A percentile compares a stretch with the other conserved stretches of the same genome.
Conservation (phyloP, 2,797 vertebrate genomes). For the Gastrophryne carolinensis region DNA sequence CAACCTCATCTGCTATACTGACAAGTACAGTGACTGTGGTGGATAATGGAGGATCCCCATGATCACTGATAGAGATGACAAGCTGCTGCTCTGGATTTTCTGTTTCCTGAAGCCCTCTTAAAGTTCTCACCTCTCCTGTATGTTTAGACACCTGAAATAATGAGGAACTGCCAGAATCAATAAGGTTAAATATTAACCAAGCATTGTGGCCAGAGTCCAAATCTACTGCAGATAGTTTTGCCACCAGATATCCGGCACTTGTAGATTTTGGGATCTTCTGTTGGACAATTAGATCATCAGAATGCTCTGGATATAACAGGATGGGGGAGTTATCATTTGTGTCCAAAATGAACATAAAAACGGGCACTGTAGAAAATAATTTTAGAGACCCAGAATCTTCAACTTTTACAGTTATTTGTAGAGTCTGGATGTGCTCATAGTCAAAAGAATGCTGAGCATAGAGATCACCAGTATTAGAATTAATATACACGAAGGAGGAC, state of each 20-base stretch:
- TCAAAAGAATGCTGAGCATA: constrained; percentile 41
- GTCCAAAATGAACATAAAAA: constrained; percentile 37
- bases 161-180: not conserved
- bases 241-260: constrained; percentile 30
- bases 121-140: constrained; percentile 35
- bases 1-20: constrained; percentile 5
- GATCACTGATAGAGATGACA: constrained; percentile 33
- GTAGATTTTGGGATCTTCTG: constrained; percentile 31
- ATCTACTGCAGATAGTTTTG: constrained; percentile 39
- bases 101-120: constrained; percentile 2
- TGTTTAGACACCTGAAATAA: constrained; percentile 12
- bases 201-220: constrained; percentile 45
- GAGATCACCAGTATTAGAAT: constrained; percentile 27
- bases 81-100: constrained; percentile 31
- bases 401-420: constrained; percentile 26
- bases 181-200: constrained; percentile 29
- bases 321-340: constrained; percentile 31
- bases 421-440: constrained; percentile 33
- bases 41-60: constrained; percentile 23
- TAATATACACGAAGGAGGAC: constrained; percentile 39
- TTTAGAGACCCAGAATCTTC: constrained; percentile 38
- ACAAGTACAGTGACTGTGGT: constrained; percentile 31
- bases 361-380: constrained; percentile 17
- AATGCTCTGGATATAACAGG: constrained; percentile 12
- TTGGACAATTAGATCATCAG: constrained; percentile 4